A percentile compares a stretch with the other conserved stretches of the same genome.
phyloP scores from a whole-genome alignment of 2,888 invertebrate genomes.

The Iselma pallidipennis region DNA sequence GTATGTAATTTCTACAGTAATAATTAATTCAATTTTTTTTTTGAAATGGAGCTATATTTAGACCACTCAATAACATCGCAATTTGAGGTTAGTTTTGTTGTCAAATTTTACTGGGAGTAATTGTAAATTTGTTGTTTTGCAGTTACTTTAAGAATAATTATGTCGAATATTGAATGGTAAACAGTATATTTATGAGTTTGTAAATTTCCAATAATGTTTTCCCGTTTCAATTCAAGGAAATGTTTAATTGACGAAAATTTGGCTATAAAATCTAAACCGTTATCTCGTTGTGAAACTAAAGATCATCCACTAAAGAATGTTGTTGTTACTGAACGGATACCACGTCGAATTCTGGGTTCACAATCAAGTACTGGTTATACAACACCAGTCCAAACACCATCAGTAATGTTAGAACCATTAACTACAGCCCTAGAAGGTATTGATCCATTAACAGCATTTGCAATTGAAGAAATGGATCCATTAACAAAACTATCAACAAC shows the following conservation, averaged over 20 bases:
- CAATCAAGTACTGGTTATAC: slow-evolving; percentile 59
- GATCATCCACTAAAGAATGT: slow-evolving; percentile 66
- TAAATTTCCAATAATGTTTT: neutral
- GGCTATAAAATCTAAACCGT: slow-evolving; percentile 1
- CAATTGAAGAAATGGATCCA: slow-evolving; percentile 67
- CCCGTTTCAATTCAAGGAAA: slow-evolving; percentile 11
- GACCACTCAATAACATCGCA: neutral
- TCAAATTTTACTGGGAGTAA: no score
- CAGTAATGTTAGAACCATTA: slow-evolving; percentile 59
- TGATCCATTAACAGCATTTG: slow-evolving; percentile 76
- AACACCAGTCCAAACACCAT: slow-evolving; percentile 53
- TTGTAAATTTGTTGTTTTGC: no score
- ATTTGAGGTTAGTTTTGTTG: neutral
- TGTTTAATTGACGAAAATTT: slow-evolving; percentile 10
- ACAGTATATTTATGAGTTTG: neutral
- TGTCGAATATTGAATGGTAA: neutral
- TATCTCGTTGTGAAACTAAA: slow-evolving; percentile 13
- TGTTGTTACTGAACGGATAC: slow-evolving; percentile 60
- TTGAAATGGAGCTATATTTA: neutral
- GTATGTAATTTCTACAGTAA: no score
- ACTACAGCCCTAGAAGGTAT: slow-evolving; percentile 67
- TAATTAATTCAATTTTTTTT: no score
- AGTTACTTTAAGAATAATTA: neutral
- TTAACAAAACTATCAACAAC: slow-evolving; percentile 66
- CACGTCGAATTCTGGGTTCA: slow-evolving; percentile 57